These are phyloP conservation scores for Ennomos erosarius DNA, from an alignment of 2,888 invertebrate genomes.

Conservation along the genomic window DNA sequence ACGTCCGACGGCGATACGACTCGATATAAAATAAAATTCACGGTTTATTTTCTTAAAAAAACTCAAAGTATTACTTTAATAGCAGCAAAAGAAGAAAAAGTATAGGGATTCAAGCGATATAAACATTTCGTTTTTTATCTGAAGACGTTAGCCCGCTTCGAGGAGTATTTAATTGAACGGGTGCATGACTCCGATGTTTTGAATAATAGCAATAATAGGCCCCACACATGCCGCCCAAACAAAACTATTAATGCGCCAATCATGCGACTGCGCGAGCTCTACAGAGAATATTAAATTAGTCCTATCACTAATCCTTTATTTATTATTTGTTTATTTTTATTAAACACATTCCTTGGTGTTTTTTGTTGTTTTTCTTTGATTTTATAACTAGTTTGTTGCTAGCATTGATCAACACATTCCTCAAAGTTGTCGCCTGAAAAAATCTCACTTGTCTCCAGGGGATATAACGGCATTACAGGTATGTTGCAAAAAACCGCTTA, in stretches of 20 bases:
- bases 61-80: constrained; percentile 72
- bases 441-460: constrained; percentile 36
- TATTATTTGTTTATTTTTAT: constrained; percentile 18
- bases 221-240: constrained; percentile 63
- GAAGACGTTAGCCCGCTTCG: constrained; percentile 67
- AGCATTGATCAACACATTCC: constrained; percentile 22
- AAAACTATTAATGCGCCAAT: constrained; percentile 52
- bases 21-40: constrained; percentile 76
- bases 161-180: constrained; percentile 73
- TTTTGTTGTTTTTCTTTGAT: constrained; percentile 16
- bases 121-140: constrained; percentile 61
- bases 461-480: constrained; percentile 39
- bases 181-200: constrained; percentile 76
- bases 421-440: constrained; percentile 26
- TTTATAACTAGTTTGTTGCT: constrained; percentile 12
- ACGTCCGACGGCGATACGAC: constrained; percentile 65
- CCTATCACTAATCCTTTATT: constrained; percentile 7
- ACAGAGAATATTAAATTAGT: constrained; percentile 35
- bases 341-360: constrained; percentile 11
- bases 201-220: constrained; percentile 72
- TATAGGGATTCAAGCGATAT: constrained; percentile 62
- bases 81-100: constrained; percentile 72
- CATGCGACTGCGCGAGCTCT: constrained; percentile 26
- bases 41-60: constrained; percentile 67
- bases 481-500: constrained; percentile 35